Conservation (phyloP, 1,140 invertebrate species). For the Bombus vancouverensis region DNA sequence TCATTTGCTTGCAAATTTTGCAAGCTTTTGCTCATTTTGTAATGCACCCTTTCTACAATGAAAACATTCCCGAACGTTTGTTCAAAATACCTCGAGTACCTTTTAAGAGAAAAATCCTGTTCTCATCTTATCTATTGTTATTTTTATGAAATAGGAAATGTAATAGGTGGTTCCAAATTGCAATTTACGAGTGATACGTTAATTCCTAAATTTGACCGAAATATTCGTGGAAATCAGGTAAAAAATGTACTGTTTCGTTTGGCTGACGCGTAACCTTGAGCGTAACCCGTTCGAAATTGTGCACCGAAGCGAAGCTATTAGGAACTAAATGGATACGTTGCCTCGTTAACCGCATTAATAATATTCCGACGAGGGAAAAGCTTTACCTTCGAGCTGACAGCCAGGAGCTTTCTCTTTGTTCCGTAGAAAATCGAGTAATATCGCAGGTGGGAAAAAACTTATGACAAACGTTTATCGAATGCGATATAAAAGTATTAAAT, state of each 20-base stretch:
- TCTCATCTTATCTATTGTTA: too few species aligned
- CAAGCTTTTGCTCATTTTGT: too few species aligned
- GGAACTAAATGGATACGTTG: conserved; percentile 28
- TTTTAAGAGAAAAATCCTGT: too few species aligned
- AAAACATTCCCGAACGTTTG: too few species aligned
- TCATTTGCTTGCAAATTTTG: too few species aligned
- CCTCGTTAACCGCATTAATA: conserved; percentile 17
- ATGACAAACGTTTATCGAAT: background rate
- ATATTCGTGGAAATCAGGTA: background rate
- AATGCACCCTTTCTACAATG: too few species aligned
- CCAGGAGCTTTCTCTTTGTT: background rate
- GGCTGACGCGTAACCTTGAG: background rate
- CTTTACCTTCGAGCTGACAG: background rate
- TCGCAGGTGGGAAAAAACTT: too few species aligned
- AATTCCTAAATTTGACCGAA: too few species aligned
- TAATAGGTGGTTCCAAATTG: too few species aligned
- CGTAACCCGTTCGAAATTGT: conserved; percentile 17
- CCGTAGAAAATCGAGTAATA: background rate
- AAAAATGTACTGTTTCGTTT: background rate
- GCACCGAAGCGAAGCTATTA: conserved; percentile 7
- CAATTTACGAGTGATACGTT: too few species aligned
- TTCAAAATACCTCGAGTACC: too few species aligned
- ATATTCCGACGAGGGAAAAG: conserved; percentile 5
- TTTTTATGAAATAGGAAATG: too few species aligned
- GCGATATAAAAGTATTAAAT: background rate